phyloP scores from a whole-genome alignment of 2,797 vertebrate species.

The Sebastes cheni region DNA sequence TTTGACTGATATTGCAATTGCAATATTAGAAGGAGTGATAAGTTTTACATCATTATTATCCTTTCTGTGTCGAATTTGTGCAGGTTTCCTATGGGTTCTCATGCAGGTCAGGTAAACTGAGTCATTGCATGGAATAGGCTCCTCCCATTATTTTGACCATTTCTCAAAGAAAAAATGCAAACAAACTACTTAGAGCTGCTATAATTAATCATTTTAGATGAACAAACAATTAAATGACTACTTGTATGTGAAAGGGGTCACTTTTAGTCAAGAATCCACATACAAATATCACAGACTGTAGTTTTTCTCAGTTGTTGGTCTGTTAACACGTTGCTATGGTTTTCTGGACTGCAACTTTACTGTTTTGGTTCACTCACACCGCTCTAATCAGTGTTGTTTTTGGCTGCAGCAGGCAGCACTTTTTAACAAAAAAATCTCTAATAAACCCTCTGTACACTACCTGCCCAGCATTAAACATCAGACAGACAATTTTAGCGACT shows the following conservation, averaged over 20 bases:
- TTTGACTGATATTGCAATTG: too few relatives aligned
- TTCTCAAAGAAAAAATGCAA: not conserved
- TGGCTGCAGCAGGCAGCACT: not conserved
- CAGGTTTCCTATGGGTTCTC: not conserved
- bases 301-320: conserved; percentile 3
- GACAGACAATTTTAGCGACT: not conserved
- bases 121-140: not conserved
- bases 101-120: not conserved
- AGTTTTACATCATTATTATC: too few relatives aligned
- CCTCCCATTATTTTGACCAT: too few relatives aligned
- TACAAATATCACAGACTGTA: not conserved
- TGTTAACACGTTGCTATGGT: conserved; percentile 6
- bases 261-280: not conserved
- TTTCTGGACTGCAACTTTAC: conserved; percentile 5
- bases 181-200: not conserved
- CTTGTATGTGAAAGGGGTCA: not conserved
- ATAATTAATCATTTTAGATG: not conserved
- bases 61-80: not conserved
- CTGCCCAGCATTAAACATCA: not conserved
- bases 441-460: not conserved
- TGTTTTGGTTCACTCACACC: conserved; percentile 1
- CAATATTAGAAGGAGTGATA: too few relatives aligned
- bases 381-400: not conserved
- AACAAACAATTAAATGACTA: not conserved
- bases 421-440: not conserved